phyloP scores from a whole-genome alignment of 2,113 vertebrate species.

The Phoenicopterus ruber region DNA sequence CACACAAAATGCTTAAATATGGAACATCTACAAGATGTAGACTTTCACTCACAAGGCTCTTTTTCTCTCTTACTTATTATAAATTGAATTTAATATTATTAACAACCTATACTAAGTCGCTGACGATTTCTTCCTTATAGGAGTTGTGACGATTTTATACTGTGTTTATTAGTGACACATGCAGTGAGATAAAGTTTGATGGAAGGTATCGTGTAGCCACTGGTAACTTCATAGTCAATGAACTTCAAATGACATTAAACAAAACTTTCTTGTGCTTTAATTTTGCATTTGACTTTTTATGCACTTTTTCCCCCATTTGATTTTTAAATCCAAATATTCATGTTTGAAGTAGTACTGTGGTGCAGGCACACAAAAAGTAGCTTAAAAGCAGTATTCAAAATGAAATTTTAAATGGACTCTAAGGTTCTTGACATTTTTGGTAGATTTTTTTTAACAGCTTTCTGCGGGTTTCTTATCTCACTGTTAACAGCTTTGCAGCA shows the following conservation, averaged over 20 bases:
- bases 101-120: not conserved
- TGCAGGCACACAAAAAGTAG: not conserved
- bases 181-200: not conserved
- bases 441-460: not conserved
- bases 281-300: conserved; percentile 2
- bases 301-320: not conserved
- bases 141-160: not conserved
- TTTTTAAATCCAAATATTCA: not conserved
- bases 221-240: not conserved
- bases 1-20: not conserved
- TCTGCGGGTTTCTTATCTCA: not conserved
- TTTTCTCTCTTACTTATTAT: not conserved
- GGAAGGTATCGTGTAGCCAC: not conserved
- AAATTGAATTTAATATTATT: not conserved
- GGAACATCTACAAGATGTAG: not conserved
- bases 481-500: not conserved
- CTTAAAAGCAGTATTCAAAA: not conserved
- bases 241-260: not conserved
- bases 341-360: not conserved
- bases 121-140: not conserved
- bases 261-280: not conserved
- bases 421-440: not conserved
- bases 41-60: not conserved
- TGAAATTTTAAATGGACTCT: conserved; percentile 9
- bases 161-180: not conserved